Evolutionary conservation across 2,113 vertebrate genomes (phyloP).

Genomic region (Peucedramus taeniatus): DNA sequence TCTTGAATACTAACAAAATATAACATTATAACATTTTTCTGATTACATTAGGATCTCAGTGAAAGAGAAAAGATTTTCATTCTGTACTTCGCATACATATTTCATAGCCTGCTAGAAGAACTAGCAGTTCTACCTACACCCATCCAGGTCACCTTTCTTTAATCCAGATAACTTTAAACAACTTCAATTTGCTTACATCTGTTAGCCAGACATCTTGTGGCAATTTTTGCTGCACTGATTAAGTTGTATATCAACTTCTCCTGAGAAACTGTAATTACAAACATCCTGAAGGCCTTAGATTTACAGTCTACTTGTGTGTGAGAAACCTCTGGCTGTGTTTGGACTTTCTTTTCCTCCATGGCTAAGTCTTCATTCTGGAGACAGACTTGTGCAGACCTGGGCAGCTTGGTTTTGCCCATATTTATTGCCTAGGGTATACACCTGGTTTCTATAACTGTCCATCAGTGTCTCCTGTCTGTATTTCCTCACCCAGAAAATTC

Average conservation of each 20-base stretch:
- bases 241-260: background rate
- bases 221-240: background rate
- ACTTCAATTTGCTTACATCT: background rate
- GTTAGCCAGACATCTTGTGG: background rate
- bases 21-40: background rate
- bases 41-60: background rate
- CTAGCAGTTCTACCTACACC: background rate
- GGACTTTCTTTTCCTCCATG: background rate
- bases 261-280: background rate
- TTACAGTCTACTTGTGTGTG: background rate
- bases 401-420: background rate
- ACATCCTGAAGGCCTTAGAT: background rate
- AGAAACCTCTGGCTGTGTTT: background rate
- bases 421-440: background rate
- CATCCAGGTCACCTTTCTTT: background rate
- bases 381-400: background rate
- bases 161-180: background rate
- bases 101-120: background rate
- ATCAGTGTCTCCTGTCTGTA: background rate
- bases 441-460: rapidly evolving
- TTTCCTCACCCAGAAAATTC: background rate
- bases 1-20: background rate
- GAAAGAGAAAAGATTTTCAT: background rate
- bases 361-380: background rate
- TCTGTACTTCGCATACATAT: background rate